phyloP scores from a whole-genome alignment of 2,888 invertebrate genomes.

The Allophyes oxyacanthae region DNA sequence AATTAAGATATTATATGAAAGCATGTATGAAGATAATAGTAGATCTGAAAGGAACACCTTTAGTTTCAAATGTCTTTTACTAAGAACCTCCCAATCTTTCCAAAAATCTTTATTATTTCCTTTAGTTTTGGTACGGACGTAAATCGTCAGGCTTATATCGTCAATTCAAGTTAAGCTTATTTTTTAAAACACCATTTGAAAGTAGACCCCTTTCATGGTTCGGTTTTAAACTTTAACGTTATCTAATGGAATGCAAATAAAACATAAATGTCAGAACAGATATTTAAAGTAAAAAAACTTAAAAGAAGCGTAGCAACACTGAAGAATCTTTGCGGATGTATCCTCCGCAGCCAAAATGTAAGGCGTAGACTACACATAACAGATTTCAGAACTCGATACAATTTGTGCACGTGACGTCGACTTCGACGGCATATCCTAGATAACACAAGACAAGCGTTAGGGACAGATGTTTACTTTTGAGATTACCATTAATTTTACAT shows the following conservation, averaged over 20 bases:
- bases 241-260: no score
- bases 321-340: slow-evolving; percentile 20
- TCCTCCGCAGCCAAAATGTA: slow-evolving; percentile 3
- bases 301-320: no score
- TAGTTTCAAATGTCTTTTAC: slow-evolving; percentile 4
- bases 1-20: background rate
- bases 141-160: no score
- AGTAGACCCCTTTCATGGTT: background rate
- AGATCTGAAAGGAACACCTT: slow-evolving; percentile 33
- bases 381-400: slow-evolving; percentile 35
- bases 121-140: background rate
- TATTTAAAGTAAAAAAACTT: no score
- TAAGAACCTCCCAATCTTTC: slow-evolving; percentile 37
- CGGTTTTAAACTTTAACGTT: no score
- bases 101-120: slow-evolving; percentile 27
- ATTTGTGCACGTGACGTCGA: slow-evolving; percentile 12
- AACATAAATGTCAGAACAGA: no score
- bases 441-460: slow-evolving; percentile 25
- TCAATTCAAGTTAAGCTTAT: background rate
- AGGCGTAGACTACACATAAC: slow-evolving; percentile 26
- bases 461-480: slow-evolving; percentile 3
- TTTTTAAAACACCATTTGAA: slow-evolving; percentile 2
- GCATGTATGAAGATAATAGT: background rate
- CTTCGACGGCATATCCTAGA: slow-evolving; percentile 5
- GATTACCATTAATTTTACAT: background rate